A percentile compares a stretch with the other conserved stretches of the same genome.
Conservation (phyloP, 2,797 vertebrate species). For the Diplodus puntazzo region DNA sequence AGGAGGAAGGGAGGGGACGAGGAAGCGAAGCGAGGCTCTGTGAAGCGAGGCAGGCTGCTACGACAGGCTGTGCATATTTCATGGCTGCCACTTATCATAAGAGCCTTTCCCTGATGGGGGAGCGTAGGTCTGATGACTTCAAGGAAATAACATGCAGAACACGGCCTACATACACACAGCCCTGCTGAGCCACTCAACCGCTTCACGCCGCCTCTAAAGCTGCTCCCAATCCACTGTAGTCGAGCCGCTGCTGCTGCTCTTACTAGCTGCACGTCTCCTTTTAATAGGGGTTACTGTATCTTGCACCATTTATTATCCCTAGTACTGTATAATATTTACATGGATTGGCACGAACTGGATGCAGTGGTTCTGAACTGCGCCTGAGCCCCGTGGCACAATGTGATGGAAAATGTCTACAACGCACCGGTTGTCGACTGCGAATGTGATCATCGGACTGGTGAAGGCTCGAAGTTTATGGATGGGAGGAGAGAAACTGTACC, state of each 20-base stretch:
- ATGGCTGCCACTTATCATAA: slow-evolving; percentile 87
- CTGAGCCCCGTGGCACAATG: slow-evolving; percentile 3
- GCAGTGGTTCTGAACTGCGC: slow-evolving; percentile 9
- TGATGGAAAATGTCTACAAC: slow-evolving; percentile 11
- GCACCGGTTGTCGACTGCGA: background rate
- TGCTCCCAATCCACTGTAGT: slow-evolving; percentile 55
- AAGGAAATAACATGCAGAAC: slow-evolving; percentile 82
- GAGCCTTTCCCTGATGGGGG: slow-evolving; percentile 81
- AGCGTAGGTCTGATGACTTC: slow-evolving; percentile 79
- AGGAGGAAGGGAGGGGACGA: slow-evolving; percentile 45
- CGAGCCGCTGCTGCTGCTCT: slow-evolving; percentile 40
- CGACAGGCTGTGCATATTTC: slow-evolving; percentile 86
- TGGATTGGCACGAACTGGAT: slow-evolving; percentile 2
- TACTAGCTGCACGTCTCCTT: slow-evolving; percentile 41
- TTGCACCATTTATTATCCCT: slow-evolving; percentile 38
- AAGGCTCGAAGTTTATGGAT: slow-evolving; percentile 4
- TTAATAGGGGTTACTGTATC: slow-evolving; percentile 48
- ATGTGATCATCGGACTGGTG: background rate
- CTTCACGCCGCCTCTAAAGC: slow-evolving; percentile 58
- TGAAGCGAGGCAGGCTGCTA: slow-evolving; percentile 71
- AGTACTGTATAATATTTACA: slow-evolving; percentile 38
- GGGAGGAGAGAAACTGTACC: background rate
- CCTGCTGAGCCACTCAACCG: slow-evolving; percentile 70
- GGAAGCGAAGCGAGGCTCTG: slow-evolving; percentile 61
- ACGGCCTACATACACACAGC: slow-evolving; percentile 75